Percentiles rank a stretch among this genome's conserved stretches.
phyloP scores from a whole-genome alignment of 2,113 vertebrate species.

The Blennius ocellaris region DNA sequence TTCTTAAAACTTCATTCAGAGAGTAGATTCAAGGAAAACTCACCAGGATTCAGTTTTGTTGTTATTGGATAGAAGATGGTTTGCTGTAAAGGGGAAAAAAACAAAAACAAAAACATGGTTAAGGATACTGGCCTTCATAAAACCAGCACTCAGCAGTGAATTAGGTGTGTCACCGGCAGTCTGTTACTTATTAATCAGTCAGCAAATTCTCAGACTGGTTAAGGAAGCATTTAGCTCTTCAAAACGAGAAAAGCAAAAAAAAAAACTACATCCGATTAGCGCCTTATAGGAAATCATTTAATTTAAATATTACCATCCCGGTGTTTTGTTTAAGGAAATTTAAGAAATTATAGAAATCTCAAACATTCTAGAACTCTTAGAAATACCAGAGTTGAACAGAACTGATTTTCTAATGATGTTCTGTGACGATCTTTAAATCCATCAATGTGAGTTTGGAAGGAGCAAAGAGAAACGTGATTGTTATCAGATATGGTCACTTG shows the following conservation, averaged over 20 bases:
- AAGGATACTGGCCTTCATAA: not conserved
- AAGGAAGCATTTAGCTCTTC: too few species aligned
- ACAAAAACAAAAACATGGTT: not conserved
- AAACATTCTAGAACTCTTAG: not conserved
- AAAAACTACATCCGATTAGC: too few species aligned
- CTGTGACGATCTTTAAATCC: too few species aligned
- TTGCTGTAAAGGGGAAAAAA: slow-evolving; percentile 61
- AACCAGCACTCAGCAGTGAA: not conserved
- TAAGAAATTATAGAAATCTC: too few species aligned
- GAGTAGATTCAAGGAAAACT: slow-evolving; percentile 32
- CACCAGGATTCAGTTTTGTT: slow-evolving; percentile 62
- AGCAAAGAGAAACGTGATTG: too few species aligned
- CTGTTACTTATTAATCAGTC: not conserved
- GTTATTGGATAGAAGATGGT: slow-evolving; percentile 67
- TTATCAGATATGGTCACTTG: too few species aligned
- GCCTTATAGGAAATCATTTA: too few species aligned
- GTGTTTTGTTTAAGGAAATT: too few species aligned
- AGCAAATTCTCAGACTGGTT: not conserved
- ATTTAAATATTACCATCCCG: too few species aligned
- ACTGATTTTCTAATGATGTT: too few species aligned
- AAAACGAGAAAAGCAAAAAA: too few species aligned
- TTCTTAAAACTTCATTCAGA: not conserved
- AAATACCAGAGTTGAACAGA: not conserved
- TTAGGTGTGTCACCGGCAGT: not conserved
- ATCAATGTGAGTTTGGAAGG: too few species aligned